Evolutionary conservation across 2,113 vertebrate species (phyloP).

Genomic region (Epinephelus lanceolatus): DNA sequence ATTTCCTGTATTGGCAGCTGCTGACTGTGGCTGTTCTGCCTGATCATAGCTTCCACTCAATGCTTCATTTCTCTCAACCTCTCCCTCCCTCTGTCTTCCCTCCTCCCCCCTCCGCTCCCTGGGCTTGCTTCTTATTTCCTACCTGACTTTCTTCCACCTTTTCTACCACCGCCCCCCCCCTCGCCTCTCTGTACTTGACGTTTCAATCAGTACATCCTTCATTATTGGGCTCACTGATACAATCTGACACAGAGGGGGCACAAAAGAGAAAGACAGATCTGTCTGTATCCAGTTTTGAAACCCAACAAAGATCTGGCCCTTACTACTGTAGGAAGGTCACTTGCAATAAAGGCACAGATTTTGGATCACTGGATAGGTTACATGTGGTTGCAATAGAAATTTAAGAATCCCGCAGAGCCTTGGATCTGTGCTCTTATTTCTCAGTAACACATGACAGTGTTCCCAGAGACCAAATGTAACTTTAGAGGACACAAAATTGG

Average conservation of each 20-base stretch:
- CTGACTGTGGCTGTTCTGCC: constrained; percentile 37
- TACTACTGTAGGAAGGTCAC: not conserved
- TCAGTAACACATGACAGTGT: not conserved
- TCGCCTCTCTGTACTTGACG: not conserved
- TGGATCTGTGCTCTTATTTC: not conserved
- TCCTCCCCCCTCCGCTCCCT: constrained; percentile 1
- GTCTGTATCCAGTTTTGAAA: constrained; percentile 9
- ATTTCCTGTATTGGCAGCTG: constrained; percentile 42
- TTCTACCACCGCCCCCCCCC: not conserved
- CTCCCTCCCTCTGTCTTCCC: not conserved
- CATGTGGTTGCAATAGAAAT: constrained; percentile 7
- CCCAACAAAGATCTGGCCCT: not conserved
- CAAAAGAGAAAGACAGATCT: not conserved
- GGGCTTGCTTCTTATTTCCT: constrained; percentile 33
- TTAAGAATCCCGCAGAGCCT: constrained; percentile 8
- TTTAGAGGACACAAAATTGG: not conserved
- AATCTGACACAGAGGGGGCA: not conserved
- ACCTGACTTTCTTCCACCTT: constrained; percentile 4
- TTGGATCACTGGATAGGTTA: constrained; percentile 12
- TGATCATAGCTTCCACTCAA: constrained; percentile 29
- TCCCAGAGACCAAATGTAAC: not conserved
- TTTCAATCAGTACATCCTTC: constrained; percentile 2
- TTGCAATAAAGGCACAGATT: not conserved
- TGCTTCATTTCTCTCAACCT: constrained; percentile 37
- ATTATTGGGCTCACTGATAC: constrained; percentile 30